These are phyloP conservation scores for Burhinus bistriatus DNA, from an alignment of 2,113 vertebrate genomes.

Conservation along the genomic window DNA sequence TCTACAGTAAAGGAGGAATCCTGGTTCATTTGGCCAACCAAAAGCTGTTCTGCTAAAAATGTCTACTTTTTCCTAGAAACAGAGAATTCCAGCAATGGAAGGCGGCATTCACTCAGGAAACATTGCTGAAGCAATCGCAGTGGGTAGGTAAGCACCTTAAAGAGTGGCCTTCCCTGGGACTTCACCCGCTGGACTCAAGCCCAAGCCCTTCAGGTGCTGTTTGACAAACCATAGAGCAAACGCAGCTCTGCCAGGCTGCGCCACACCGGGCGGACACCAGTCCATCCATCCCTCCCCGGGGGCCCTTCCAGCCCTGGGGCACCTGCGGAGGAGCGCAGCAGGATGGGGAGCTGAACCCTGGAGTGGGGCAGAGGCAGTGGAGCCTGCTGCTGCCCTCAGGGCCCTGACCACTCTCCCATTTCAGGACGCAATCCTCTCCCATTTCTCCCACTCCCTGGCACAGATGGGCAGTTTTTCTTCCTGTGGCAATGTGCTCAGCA, in stretches of 20 bases:
- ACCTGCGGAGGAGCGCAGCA: fast-evolving
- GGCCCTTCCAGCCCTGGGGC: background rate
- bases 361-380: background rate
- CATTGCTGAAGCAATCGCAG: fast-evolving
- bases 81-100: background rate
- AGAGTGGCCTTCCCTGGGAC: background rate
- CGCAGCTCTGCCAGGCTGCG: background rate
- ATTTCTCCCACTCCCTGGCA: background rate
- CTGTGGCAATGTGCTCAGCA: fast-evolving
- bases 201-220: background rate
- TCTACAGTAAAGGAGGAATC: background rate
- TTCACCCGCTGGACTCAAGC: background rate
- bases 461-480: background rate
- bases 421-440: background rate
- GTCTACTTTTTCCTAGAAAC: background rate
- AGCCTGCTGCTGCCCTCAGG: background rate
- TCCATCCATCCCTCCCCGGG: fast-evolving
- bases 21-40: background rate
- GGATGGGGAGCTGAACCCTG: background rate
- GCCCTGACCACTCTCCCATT: background rate
- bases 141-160: background rate
- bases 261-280: background rate
- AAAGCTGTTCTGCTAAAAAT: background rate
- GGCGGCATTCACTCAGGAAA: background rate
- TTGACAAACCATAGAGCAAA: background rate